Evolutionary conservation across 2,797 vertebrate species (phyloP), one percentile per base, ranked within the genome.

Genomic region (Xenopus petersii): DNA sequence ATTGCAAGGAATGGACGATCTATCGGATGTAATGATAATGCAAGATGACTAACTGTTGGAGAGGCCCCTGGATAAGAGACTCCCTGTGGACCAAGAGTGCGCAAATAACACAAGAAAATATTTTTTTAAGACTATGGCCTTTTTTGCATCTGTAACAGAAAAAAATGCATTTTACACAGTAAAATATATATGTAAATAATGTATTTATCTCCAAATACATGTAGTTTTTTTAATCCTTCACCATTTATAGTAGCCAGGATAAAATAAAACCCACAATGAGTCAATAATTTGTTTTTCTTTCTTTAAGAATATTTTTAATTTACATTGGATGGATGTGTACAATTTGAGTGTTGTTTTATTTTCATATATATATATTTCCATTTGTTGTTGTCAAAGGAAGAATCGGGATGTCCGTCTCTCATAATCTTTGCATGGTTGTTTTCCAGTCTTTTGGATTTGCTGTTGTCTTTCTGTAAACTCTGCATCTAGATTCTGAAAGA

Each of bases 11-110:
- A 90, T 90, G 5, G 88, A 95, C 33, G 95, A 97, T 84, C 93
- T 99, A 83, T 94, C 95, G 0, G 97, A 99, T 49, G 85, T 99
- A 73, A 77, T 95, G 26, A 95, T 99, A 86, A 89, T 73, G 78
- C 94, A 94, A 84, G 93, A 80, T 21, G 75, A 81, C 8, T 93
- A 81, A 94, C 5, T 81, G 46, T 16, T 16, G 15, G 15, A n/a
- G 9, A 17, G 54, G 54, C 15, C 16, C 16, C 7, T 56, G 54
- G 16, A 56, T 56, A 2, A 5, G 54, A 56, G 54, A 5, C 54
- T 56, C 1, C 13, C 1, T n/a, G 54, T n/a, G 16, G 54, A 56
- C 16, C n/a, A 56, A 51, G 8, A 8, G 15, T 3, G 12, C 36
- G 15, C 49, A 13, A 11, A 36, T 21, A 9, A 46, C 64, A 56